Conservation (phyloP, 2,113 vertebrate genomes). For the Trochalopteron elliotii region DNA sequence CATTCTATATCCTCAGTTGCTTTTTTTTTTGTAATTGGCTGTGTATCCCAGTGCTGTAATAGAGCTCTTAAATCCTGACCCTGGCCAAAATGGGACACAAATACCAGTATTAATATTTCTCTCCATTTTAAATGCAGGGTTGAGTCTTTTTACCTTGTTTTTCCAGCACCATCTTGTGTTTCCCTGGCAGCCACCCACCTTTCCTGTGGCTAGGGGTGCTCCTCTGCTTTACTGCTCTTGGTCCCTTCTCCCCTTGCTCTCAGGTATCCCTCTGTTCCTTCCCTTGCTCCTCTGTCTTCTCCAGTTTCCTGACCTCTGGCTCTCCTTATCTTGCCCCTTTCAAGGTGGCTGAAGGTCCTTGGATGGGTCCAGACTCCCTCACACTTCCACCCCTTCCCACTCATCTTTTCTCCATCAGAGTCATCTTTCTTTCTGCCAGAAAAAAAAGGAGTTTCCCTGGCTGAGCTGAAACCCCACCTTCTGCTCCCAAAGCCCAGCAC, state of each 20-base stretch:
- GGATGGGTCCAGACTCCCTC: background rate
- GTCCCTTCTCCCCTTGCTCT: background rate
- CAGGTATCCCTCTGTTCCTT: fast-evolving
- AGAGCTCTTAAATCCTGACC: conserved; percentile 50
- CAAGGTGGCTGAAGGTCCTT: background rate
- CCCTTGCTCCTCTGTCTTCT: background rate
- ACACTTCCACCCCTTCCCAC: background rate
- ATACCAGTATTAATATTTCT: background rate
- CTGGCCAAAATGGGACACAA: background rate
- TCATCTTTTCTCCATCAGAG: background rate
- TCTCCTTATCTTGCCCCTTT: background rate
- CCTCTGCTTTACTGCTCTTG: background rate
- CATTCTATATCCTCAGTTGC: background rate
- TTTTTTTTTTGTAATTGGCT: conserved; percentile 30
- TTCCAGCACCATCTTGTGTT: background rate
- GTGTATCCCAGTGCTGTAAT: background rate
- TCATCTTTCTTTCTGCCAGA: background rate
- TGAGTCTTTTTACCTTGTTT: background rate
- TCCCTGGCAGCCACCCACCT: background rate
- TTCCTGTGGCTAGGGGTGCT: fast-evolving
- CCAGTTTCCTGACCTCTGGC: background rate
- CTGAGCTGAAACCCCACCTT: background rate
- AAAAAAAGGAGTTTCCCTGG: background rate
- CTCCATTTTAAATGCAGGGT: background rate
- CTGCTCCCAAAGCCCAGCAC: background rate